Conservation (phyloP, 2,888 invertebrate genomes). For the Chymomyza amoena region DNA sequence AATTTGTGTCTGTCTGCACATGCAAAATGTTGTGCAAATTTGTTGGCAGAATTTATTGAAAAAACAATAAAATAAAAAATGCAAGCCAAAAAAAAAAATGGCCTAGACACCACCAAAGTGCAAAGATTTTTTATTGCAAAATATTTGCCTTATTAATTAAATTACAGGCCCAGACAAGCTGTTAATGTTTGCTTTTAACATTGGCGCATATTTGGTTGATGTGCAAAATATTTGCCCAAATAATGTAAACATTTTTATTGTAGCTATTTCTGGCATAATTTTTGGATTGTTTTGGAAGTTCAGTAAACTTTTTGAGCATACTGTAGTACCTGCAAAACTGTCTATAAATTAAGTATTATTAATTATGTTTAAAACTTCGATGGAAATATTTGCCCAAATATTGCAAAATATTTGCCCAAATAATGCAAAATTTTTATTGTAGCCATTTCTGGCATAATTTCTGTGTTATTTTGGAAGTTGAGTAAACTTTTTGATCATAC, state of each 20-base stretch:
- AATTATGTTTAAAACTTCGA: too few species aligned
- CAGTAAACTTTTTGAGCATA: neutral
- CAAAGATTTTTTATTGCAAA: conserved; percentile 41
- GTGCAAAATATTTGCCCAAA: too few species aligned
- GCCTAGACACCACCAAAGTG: conserved; percentile 23
- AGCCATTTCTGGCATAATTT: neutral
- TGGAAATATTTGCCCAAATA: too few species aligned
- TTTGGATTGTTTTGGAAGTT: neutral
- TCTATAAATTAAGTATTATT: too few species aligned
- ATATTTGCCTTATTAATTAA: conserved; percentile 74
- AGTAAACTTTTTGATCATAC: neutral
- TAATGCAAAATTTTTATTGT: too few species aligned
- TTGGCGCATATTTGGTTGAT: neutral
- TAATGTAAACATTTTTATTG: too few species aligned
- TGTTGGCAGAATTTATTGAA: conserved; percentile 67
- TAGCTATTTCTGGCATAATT: neutral
- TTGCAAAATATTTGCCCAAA: too few species aligned
- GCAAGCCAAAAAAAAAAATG: conserved; percentile 20
- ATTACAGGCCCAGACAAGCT: conserved; percentile 20
- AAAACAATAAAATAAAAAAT: conserved; percentile 35
- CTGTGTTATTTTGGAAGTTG: neutral
- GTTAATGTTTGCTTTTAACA: neutral
- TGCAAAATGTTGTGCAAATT: conserved; percentile 44
- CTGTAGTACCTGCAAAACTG: too few species aligned
- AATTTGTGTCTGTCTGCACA: neutral